phyloP scores from a whole-genome alignment of 2,888 invertebrate species.

The Ectemnius lituratus region DNA sequence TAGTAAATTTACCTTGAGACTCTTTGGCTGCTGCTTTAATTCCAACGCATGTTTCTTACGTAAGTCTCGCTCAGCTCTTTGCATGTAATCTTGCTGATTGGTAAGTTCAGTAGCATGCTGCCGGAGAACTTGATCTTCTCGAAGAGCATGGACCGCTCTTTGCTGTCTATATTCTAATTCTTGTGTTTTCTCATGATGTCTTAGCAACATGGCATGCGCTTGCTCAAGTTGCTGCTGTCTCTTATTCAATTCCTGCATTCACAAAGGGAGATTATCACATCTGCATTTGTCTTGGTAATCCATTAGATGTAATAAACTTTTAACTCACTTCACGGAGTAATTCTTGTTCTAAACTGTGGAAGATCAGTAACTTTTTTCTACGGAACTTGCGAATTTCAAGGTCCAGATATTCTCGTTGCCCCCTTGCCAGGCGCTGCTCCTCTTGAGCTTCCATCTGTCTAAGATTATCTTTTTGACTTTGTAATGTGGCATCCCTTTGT shows the following conservation, averaged over 20 bases:
- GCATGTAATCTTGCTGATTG: slow-evolving; percentile 98
- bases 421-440: slow-evolving; percentile 90
- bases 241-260: slow-evolving; percentile 91
- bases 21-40: slow-evolving; percentile 98
- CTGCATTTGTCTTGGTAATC: no score
- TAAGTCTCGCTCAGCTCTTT: slow-evolving; percentile 94
- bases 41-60: slow-evolving; percentile 98
- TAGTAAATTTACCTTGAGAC: slow-evolving; percentile 87
- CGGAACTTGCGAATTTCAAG: slow-evolving; percentile 95
- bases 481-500: slow-evolving; percentile 93
- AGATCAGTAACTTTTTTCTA: slow-evolving; percentile 91
- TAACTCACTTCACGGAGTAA: slow-evolving; percentile 88
- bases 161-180: slow-evolving; percentile 97
- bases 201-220: slow-evolving; percentile 94
- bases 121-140: slow-evolving; percentile 91
- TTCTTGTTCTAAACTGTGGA: slow-evolving; percentile 94
- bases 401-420: slow-evolving; percentile 94
- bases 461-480: slow-evolving; percentile 94
- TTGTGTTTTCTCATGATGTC: slow-evolving; percentile 98
- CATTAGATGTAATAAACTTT: background rate
- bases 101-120: slow-evolving; percentile 97
- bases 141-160: slow-evolving; percentile 93
- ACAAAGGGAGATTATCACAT: background rate
- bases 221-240: slow-evolving; percentile 96
- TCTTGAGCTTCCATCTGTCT: slow-evolving; percentile 95